Evolutionary conservation across 2,797 vertebrate genomes (phyloP).

Genomic region (Myiotriccus ornatus): DNA sequence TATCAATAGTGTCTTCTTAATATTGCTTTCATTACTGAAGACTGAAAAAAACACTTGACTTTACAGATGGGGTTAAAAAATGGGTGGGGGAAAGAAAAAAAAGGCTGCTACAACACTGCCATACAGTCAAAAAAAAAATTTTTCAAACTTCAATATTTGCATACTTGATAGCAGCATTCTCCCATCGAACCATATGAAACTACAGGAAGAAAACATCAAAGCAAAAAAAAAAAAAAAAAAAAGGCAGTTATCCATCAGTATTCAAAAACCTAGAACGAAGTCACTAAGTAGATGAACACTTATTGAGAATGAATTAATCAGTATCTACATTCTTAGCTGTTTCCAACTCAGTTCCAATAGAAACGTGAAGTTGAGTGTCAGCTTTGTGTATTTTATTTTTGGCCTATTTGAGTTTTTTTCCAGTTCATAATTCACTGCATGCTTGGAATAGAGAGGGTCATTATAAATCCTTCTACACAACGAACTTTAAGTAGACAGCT

Average conservation of each 20-base stretch:
- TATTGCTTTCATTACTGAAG: constrained; percentile 84
- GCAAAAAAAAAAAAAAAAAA: constrained; percentile 67
- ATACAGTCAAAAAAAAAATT: constrained; percentile 62
- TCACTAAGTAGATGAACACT: constrained; percentile 74
- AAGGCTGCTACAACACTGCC: constrained; percentile 78
- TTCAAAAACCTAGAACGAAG: constrained; percentile 67
- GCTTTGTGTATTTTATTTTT: constrained; percentile 67
- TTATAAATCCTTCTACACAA: constrained; percentile 81
- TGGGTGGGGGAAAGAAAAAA: not conserved
- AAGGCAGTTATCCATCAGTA: constrained; percentile 73
- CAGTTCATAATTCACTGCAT: constrained; percentile 83
- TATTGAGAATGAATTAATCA: constrained; percentile 64
- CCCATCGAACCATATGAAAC: constrained; percentile 77
- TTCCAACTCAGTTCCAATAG: constrained; percentile 63
- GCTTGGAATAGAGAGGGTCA: constrained; percentile 80
- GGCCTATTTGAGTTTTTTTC: constrained; percentile 76
- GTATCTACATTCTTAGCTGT: constrained; percentile 75
- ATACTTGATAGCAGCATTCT: constrained; percentile 82
- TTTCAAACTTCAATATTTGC: constrained; percentile 76
- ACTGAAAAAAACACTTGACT: constrained; percentile 70
- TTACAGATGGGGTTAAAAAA: constrained; percentile 66
- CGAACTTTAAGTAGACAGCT: constrained; percentile 77
- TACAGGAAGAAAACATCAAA: constrained; percentile 77
- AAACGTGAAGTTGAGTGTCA: constrained; percentile 66
- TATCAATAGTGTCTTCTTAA: constrained; percentile 77